Percentiles rank a stretch among this genome's conserved stretches.
These are phyloP conservation scores for Nipponacmea schrenckii DNA, from an alignment of 2,888 invertebrate genomes.

Conservation along the genomic window DNA sequence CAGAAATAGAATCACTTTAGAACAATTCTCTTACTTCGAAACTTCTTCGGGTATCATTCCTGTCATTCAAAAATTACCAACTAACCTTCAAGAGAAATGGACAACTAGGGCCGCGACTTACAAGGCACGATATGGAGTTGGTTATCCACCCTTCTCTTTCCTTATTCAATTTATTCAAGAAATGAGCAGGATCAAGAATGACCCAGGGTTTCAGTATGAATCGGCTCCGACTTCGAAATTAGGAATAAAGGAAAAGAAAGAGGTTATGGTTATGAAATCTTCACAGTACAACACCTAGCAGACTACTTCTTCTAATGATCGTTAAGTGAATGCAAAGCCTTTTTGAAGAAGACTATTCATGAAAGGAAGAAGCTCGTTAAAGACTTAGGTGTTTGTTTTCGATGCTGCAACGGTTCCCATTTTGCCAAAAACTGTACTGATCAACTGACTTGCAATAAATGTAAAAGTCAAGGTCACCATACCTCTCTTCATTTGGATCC, in stretches of 20 bases:
- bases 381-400: conserved; percentile 4
- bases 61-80: conserved; percentile 29
- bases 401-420: conserved; percentile 18
- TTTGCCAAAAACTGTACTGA: background rate
- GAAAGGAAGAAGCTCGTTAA: conserved; percentile 16
- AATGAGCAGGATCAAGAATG: conserved; percentile 5
- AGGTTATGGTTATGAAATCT: background rate
- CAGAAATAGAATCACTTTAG: conserved; percentile 25
- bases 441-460: background rate
- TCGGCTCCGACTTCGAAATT: background rate
- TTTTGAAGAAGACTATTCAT: conserved; percentile 8
- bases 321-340: background rate
- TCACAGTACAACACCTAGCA: background rate
- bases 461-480: conserved; percentile 8
- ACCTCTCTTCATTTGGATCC: conserved; percentile 12
- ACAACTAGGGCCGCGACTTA: conserved; percentile 13
- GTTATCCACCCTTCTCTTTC: conserved; percentile 19
- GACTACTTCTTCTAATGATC: background rate
- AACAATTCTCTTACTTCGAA: conserved; percentile 28
- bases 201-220: conserved; percentile 16
- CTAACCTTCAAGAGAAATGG: conserved; percentile 25
- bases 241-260: background rate
- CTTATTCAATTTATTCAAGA: conserved; percentile 17
- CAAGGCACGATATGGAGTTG: conserved; percentile 8
- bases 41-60: conserved; percentile 30